Evolutionary conservation across 2,888 invertebrate genomes (phyloP).

Genomic region (Bugula neritina): DNA sequence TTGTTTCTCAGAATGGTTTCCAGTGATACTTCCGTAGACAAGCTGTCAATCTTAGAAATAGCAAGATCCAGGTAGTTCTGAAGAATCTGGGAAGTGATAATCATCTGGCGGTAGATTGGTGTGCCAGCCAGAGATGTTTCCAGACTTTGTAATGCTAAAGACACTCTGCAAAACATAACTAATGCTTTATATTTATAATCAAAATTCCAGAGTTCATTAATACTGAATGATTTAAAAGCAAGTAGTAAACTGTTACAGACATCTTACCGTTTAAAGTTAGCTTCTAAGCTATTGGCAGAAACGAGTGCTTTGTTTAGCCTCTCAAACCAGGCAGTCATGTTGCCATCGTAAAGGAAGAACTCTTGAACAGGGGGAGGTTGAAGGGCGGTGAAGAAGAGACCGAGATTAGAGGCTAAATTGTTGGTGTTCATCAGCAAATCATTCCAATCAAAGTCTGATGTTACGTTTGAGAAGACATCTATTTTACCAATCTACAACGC

Average conservation of each 20-base stretch:
- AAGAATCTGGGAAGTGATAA: background rate
- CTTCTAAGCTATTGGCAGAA: background rate
- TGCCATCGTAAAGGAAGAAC: conserved; percentile 29
- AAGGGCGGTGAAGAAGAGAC: conserved; percentile 22
- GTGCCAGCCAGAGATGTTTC: background rate
- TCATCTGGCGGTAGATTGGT: background rate
- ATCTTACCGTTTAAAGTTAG: background rate
- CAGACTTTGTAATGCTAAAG: background rate
- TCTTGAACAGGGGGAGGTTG: conserved; percentile 23
- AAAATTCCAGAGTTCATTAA: too few species aligned
- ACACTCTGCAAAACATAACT: background rate
- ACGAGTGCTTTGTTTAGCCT: conserved; percentile 3
- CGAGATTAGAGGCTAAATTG: conserved; percentile 23
- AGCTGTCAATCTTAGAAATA: background rate
- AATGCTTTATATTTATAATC: background rate
- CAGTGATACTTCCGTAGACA: background rate
- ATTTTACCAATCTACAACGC: background rate
- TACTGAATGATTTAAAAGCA: too few species aligned
- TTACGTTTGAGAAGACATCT: background rate
- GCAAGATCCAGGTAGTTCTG: conserved; percentile 24
- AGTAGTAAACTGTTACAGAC: too few species aligned
- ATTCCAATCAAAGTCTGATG: conserved; percentile 29
- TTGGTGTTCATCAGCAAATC: conserved; percentile 23
- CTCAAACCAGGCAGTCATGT: conserved; percentile 28
- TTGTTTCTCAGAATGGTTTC: background rate